Conservation (phyloP, 2,888 invertebrate species). For the Drosophila paranaensis region DNA sequence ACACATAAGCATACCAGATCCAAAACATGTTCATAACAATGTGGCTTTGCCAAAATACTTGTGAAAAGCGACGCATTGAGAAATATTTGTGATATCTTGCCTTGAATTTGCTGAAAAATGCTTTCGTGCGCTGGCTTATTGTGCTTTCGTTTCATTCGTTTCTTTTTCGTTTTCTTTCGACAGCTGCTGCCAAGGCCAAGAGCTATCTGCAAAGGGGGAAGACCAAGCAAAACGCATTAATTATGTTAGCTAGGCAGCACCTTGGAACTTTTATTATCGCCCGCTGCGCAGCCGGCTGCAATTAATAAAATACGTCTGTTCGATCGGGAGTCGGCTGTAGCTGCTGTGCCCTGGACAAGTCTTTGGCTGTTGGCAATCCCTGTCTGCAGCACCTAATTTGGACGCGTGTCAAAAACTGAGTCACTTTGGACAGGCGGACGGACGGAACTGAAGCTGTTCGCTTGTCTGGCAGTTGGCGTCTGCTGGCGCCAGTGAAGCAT, state of each 20-base stretch:
- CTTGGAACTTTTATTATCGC: constrained; percentile 36
- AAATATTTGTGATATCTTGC: constrained; percentile 42
- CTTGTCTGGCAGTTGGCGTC: constrained; percentile 42
- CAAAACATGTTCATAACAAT: constrained; percentile 39
- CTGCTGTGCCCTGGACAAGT: not conserved
- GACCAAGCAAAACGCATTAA: constrained; percentile 36
- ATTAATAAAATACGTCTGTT: constrained; percentile 29
- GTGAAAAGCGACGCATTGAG: constrained; percentile 26
- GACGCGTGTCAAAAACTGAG: constrained; percentile 61
- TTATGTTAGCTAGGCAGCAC: constrained; percentile 18
- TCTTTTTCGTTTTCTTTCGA: not conserved
- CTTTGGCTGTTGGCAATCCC: not conserved
- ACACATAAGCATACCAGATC: constrained; percentile 21
- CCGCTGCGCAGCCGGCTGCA: constrained; percentile 10
- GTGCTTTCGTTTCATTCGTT: constrained; percentile 20
- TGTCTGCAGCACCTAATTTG: constrained; percentile 38
- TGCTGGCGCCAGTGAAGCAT: constrained; percentile 73
- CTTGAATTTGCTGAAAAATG: constrained; percentile 38
- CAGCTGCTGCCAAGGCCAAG: constrained; percentile 27
- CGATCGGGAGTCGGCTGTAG: not conserved
- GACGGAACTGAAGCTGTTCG: constrained; percentile 7
- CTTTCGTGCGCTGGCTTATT: constrained; percentile 15
- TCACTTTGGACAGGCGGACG: constrained; percentile 26
- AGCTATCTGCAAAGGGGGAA: constrained; percentile 18
- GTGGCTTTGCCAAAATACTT: constrained; percentile 46